A percentile compares a stretch with the other conserved stretches of the same genome.
phyloP scores from a whole-genome alignment of 2,888 invertebrate species.

The Cabera pusaria region DNA sequence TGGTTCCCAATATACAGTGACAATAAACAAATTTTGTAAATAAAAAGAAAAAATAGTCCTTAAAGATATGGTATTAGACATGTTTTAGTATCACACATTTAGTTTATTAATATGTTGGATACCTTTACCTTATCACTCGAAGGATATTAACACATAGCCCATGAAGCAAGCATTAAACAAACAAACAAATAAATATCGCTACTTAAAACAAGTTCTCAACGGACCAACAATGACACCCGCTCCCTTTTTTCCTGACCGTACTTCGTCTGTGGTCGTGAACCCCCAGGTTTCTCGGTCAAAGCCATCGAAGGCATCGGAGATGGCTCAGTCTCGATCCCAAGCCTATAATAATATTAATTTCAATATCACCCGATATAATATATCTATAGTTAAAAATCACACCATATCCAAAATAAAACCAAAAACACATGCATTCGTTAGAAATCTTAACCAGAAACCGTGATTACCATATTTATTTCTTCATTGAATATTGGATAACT shows the following conservation, averaged over 20 bases:
- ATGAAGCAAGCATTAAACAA: constrained; percentile 12
- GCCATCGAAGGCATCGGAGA: constrained; percentile 4
- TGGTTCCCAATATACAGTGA: too few species aligned
- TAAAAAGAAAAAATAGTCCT: too few species aligned
- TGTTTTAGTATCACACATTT: too few species aligned
- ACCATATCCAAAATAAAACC: constrained; percentile 1
- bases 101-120: too few species aligned
- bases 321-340: constrained; percentile 11
- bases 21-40: too few species aligned
- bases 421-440: constrained; percentile 7
- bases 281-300: constrained; percentile 8
- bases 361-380: too few species aligned
- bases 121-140: too few species aligned
- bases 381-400: too few species aligned
- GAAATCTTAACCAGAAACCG: neutral
- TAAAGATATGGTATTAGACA: too few species aligned
- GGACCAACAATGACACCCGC: constrained; percentile 8
- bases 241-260: constrained; percentile 5
- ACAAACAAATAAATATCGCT: constrained; percentile 1
- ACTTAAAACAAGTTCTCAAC: constrained; percentile 1
- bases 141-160: constrained; percentile 3
- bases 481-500: too few species aligned
- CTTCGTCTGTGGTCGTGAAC: constrained; percentile 10
- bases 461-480: constrained; percentile 2
- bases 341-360: constrained; percentile 23